These are phyloP conservation scores for Hypothenemus hampei DNA, from an alignment of 1,140 invertebrate species.

Conservation along the genomic window DNA sequence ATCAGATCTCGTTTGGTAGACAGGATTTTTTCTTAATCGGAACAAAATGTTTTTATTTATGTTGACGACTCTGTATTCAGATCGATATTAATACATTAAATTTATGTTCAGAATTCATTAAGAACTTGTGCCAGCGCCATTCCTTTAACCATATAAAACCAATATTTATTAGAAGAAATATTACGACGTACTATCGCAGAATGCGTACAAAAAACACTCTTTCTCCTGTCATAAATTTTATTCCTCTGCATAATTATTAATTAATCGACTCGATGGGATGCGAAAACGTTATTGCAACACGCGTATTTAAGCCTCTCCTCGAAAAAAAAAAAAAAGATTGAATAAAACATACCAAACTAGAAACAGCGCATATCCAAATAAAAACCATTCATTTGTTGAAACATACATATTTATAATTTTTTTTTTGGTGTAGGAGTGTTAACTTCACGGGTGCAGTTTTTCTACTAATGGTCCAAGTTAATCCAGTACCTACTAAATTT, in stretches of 20 bases:
- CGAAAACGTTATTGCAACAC: too few relatives aligned
- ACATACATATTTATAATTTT: too few relatives aligned
- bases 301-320: background rate
- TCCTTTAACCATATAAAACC: slow-evolving; percentile 8
- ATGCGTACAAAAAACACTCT: background rate
- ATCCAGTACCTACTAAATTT: slow-evolving; percentile 18
- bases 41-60: too few relatives aligned
- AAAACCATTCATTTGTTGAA: background rate
- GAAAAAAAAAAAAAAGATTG: background rate
- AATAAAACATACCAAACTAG: background rate
- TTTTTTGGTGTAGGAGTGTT: slow-evolving; percentile 21
- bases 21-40: too few relatives aligned
- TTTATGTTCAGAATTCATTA: slow-evolving; percentile 9
- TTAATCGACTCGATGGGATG: background rate
- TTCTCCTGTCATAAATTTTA: slow-evolving; percentile 3
- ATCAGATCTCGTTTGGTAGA: too few relatives aligned
- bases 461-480: slow-evolving; percentile 21
- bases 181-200: background rate
- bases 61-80: too few relatives aligned
- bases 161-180: slow-evolving; percentile 1
- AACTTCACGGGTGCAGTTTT: slow-evolving; percentile 17
- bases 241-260: background rate
- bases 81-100: too few relatives aligned
- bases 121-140: background rate
- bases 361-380: background rate